Conservation (phyloP, 64 coral and sea anemone species). For the Montipora sp. region DNA sequence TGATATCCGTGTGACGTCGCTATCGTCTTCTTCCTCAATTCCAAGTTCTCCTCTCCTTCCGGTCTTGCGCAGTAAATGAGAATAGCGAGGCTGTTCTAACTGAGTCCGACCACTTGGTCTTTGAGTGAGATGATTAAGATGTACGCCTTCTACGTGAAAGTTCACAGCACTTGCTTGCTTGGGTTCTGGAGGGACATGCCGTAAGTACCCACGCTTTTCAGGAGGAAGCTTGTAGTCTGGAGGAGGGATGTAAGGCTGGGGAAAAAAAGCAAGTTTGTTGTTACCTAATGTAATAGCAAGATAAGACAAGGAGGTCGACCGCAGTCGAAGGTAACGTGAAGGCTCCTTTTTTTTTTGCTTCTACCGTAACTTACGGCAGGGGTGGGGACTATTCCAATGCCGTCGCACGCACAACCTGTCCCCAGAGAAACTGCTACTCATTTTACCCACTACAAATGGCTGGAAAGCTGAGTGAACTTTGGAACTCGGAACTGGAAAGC, state of each 20-base stretch:
- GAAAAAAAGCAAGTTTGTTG: background rate
- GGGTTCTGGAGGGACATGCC: slow-evolving; percentile 24
- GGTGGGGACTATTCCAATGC: no score
- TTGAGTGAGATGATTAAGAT: background rate
- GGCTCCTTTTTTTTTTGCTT: no score
- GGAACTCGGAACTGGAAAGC: no score
- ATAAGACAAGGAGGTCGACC: no score
- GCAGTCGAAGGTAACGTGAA: no score
- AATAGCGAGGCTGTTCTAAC: slow-evolving; percentile 10
- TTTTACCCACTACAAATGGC: no score
- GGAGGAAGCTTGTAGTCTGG: slow-evolving; percentile 40
- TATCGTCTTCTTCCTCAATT: slow-evolving; percentile 65
- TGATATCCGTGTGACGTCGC: slow-evolving; percentile 73
- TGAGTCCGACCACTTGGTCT: background rate
- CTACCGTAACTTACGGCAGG: no score
- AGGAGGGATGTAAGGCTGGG: slow-evolving; percentile 30
- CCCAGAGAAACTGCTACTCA: no score
- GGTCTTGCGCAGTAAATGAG: slow-evolving; percentile 82
- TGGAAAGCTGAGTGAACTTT: no score
- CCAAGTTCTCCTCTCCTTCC: slow-evolving; percentile 78
- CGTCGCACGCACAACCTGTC: no score
- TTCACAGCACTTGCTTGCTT: slow-evolving; percentile 14
- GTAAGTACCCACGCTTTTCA: slow-evolving; percentile 37
- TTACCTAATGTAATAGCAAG: no score
- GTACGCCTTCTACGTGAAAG: slow-evolving; percentile 9